Evolutionary conservation across 2,113 vertebrate species (phyloP).

Genomic region (Copsychus sechellarum): DNA sequence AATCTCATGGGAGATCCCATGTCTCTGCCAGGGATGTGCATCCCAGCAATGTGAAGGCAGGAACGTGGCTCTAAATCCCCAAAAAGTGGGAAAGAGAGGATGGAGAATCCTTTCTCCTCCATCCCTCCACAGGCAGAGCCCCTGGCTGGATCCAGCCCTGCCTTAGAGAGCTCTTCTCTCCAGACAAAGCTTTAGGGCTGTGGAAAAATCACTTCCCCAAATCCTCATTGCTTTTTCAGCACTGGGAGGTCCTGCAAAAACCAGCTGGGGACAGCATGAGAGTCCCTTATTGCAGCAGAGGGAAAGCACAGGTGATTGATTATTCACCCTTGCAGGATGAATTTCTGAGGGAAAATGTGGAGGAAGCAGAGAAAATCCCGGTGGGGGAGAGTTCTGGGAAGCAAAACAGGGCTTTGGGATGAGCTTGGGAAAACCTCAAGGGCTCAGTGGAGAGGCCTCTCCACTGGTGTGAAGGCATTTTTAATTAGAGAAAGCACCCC

Average conservation of each 20-base stretch:
- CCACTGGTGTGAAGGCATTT: too few species aligned
- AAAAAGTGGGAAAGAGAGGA: neutral
- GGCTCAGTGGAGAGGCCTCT: neutral
- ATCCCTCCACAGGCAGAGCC: neutral
- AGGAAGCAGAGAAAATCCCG: neutral
- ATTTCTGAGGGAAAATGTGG: neutral
- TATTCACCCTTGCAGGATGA: too few species aligned
- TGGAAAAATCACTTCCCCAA: constrained; percentile 29
- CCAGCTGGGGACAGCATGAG: neutral
- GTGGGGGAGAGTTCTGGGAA: neutral
- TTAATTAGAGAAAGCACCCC: too few species aligned
- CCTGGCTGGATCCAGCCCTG: accelerated
- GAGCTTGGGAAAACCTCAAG: accelerated
- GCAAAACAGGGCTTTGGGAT: neutral
- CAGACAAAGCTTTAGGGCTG: neutral
- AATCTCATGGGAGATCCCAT: neutral
- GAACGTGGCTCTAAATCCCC: neutral
- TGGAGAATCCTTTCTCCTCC: neutral
- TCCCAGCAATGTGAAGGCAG: neutral
- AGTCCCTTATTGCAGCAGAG: too few species aligned
- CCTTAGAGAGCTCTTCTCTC: neutral
- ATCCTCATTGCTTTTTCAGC: neutral
- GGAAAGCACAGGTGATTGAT: too few species aligned
- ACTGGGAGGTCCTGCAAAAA: neutral
- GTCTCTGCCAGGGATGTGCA: neutral